Evolutionary conservation across 2,888 invertebrate species (phyloP), one percentile per base, ranked within the genome.

Genomic region (Tetragonisca angustula): DNA sequence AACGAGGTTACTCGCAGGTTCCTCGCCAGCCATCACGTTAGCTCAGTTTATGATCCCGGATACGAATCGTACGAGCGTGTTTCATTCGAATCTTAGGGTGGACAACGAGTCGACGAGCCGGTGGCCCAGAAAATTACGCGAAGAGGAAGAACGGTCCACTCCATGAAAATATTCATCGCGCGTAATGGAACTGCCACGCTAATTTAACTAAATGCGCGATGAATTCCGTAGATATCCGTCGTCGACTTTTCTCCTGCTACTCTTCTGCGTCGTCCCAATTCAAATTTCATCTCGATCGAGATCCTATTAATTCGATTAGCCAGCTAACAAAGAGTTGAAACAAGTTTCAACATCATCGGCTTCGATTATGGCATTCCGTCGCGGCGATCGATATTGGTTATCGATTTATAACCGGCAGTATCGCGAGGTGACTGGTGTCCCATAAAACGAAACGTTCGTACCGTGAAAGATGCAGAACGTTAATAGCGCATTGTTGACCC

Each of bases 91-190:
- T 87, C 76, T 67, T 62, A 36, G 24, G 50, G 65, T 65, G 83
- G 68, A 72, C 80, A 72, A 72, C 24, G 79, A 85, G 61, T 50
- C 49, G 32, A 52, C 36, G 27, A 27, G 21, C 32, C 61, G 78
- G 32, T 24, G 64, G 76, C 19, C 69, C 54, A 80, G 81, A 85
- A 88, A 88, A 88, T 88, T 87, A 88, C 83, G 43, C 52, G 72
- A 69, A 82, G 79, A 69, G 79, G 79, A 64, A 84, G 64, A 79
- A 87, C 77, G 73, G n/a, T n/a, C n/a, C 36, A 59, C 67, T 9
- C 80, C 56, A 73, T 79, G 85, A 72, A 84, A 88, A 79, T 86
- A 88, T 88, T 88, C 84, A 84, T 87, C 78, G 72, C 72, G 76
- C 73, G 78, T 87, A 88, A 86, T 86, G 79, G 82, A 88, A 84